Base-by-base conservation (phyloP, 1,140 invertebrate species). In the Ips nitidus region DNA sequence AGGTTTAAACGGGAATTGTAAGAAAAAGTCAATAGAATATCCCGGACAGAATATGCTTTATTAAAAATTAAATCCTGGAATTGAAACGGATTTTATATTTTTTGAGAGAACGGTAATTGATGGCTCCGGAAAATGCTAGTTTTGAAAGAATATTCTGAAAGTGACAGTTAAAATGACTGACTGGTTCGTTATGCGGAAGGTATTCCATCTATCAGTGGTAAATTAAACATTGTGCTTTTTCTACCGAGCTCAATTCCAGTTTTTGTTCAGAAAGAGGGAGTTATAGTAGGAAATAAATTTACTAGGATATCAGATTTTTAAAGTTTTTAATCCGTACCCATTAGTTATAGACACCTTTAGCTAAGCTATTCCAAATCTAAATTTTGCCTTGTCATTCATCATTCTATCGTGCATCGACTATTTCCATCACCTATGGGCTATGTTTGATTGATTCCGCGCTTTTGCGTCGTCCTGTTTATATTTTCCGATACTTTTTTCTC, bases 361-460 rank as follows among this genome's bases (percentile, higher is more conserved):
- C 22, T 22, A 22, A 22, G 22, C 22, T 22, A 22, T 22, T 22
- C 22, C 22, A 22, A 22, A 22, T 22, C 22, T 22, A 22, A 22
- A 22, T 22, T 22, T 22, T 22, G 22, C 22, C 22, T 22, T 22
- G 22, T 22, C 22, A 22, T 22, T 22, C 22, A 50, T 50, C 7
- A 2, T 22, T 22, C 7, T 50, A 56, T 56, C 37, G 53, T 37
- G n/a, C 53, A 38, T 56, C 38, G n/a, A 56, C 53, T 56, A 56
- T 66, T 72, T 63, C 39, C 62, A 72, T 73, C 69, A 73, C 73
- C 69, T 73, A 71, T 70, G 62, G 67, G 69, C 70, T 70, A 62
- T 69, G 65, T 59, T 57, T 73, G 74, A 75, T 75, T 75, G 74
- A 75, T 73, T 70, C 58, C 69, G 22, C 42, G 60, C 41, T 66